Evolutionary conservation across 2,797 vertebrate species (phyloP), one percentile per base, ranked within the genome.

Genomic region (Kryptopterus vitreolus): DNA sequence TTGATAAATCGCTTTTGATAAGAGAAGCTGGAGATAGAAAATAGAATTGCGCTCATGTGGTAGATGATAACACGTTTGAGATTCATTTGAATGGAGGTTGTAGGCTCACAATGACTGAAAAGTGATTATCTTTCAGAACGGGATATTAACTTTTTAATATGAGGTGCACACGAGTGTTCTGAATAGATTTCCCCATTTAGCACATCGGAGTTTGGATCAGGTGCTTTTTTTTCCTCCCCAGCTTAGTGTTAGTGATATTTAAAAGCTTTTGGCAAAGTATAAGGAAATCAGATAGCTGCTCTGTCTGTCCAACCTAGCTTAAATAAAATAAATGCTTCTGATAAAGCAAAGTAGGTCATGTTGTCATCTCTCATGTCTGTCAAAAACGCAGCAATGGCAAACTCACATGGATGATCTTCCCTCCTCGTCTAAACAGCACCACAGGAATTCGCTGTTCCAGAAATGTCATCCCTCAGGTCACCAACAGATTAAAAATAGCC

Each of bases 301-400:
- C 46, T 63, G 79, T 74, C 70, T 29, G 53, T 79, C 81, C 72
- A 63, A 68, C 61, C 78, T 66, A 79, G 33, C 76, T 73, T 63
- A 78, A 81, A 76, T 81, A 77, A 84, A 82, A 79, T 69, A 83
- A 77, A 77, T 74, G 77, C 79, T 76, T 65, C 55, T 82, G 80
- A 77, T 75, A 82, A 85, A 85, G 53, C 33, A 61, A 87, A 85
- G 82, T 84, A 78, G 85, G 84, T 85, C 81, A 77, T 77, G 35
- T 78, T 78, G 68, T 86, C 82, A 87, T 87, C 81, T 87, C 74
- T 71, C 31, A 79, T 81, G 79, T 83, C 78, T 80, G 79, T 81
- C 77, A 80, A 74, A 71, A 72, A 55, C 15, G 31, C 50, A 63
- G 55, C 8, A 38, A 38, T 26, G 24, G 72, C 43, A 62, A 73